A percentile compares a stretch with the other conserved stretches of the same genome.
Evolutionary conservation across 2,888 invertebrate species (phyloP).

Genomic region (Tromatobia lineatoria): DNA sequence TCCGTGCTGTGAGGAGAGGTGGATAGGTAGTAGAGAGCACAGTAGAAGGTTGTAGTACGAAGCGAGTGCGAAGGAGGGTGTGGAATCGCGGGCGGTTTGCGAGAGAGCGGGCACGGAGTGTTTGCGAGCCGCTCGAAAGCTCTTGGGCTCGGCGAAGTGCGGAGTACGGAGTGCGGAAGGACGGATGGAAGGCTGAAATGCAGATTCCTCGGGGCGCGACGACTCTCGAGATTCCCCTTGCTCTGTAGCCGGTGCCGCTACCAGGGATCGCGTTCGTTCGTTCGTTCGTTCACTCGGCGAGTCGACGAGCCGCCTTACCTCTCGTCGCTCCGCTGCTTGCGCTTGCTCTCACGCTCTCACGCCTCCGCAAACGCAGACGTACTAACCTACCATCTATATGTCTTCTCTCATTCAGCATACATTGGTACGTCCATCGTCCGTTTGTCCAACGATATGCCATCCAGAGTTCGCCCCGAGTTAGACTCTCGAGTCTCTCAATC

Average conservation of each 20-base stretch:
- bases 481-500: constrained; percentile 52
- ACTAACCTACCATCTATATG: constrained; percentile 52
- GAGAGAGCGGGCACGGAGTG: constrained; percentile 76
- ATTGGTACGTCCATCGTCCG: constrained; percentile 46
- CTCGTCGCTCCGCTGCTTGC: constrained; percentile 75
- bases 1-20: constrained; percentile 42
- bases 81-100: constrained; percentile 64
- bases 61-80: constrained; percentile 48
- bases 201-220: constrained; percentile 83
- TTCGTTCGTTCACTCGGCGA: constrained; percentile 53
- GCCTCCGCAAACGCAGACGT: constrained; percentile 82
- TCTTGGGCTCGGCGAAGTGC: constrained; percentile 78
- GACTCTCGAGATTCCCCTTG: constrained; percentile 77
- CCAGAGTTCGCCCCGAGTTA: constrained; percentile 29
- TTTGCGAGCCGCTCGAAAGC: constrained; percentile 85
- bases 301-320: constrained; percentile 68
- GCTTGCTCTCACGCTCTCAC: constrained; percentile 84
- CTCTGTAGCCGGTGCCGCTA: constrained; percentile 67
- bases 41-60: constrained; percentile 50
- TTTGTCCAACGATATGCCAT: constrained; percentile 57
- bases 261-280: constrained; percentile 39
- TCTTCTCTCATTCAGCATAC: constrained; percentile 21
- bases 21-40: constrained; percentile 26
- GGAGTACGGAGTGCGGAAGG: constrained; percentile 74
- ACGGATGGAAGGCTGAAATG: constrained; percentile 85